Percentiles rank a stretch among this genome's conserved stretches.
These are phyloP conservation scores for Melanotaenia boesemani DNA, from an alignment of 2,797 vertebrate species.

Conservation along the genomic window DNA sequence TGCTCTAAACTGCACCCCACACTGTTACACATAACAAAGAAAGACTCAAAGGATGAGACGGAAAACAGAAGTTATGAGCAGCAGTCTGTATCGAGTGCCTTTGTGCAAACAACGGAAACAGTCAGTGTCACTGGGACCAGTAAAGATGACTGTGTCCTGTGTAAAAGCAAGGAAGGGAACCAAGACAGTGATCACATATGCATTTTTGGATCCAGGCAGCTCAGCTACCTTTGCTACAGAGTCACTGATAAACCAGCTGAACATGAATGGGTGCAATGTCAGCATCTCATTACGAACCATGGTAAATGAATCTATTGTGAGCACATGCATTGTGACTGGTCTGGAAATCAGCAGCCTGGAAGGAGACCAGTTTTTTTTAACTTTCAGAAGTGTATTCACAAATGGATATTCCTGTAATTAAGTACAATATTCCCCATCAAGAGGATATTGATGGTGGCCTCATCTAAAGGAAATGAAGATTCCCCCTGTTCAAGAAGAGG, in stretches of 20 bases:
- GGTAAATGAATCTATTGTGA: not conserved
- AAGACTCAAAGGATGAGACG: not conserved
- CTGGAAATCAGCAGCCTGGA: conserved; percentile 27
- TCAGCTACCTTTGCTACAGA: conserved; percentile 33
- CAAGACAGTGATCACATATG: conserved; percentile 11
- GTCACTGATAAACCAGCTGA: conserved; percentile 13
- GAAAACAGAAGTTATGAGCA: not conserved
- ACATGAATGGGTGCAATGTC: conserved; percentile 9
- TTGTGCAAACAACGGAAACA: not conserved
- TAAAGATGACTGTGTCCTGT: conserved; percentile 8
- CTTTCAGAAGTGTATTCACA: conserved; percentile 28
- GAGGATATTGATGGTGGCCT: conserved; percentile 32
- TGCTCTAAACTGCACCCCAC: conserved; percentile 12
- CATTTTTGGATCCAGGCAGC: conserved; percentile 28
- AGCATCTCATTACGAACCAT: conserved; percentile 22
- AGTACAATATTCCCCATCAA: conserved; percentile 27
- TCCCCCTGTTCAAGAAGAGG: conserved; percentile 14
- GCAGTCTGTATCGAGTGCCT: conserved; percentile 7
- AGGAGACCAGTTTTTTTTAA: conserved; percentile 14
- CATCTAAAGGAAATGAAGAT: conserved; percentile 12
- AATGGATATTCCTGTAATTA: conserved; percentile 23
- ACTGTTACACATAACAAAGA: not conserved
- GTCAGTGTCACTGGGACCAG: conserved; percentile 6
- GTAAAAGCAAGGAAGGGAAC: conserved; percentile 21
- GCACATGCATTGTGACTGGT: not conserved